Conservation (phyloP, 2,888 invertebrate species). For the Suillia variegata region DNA sequence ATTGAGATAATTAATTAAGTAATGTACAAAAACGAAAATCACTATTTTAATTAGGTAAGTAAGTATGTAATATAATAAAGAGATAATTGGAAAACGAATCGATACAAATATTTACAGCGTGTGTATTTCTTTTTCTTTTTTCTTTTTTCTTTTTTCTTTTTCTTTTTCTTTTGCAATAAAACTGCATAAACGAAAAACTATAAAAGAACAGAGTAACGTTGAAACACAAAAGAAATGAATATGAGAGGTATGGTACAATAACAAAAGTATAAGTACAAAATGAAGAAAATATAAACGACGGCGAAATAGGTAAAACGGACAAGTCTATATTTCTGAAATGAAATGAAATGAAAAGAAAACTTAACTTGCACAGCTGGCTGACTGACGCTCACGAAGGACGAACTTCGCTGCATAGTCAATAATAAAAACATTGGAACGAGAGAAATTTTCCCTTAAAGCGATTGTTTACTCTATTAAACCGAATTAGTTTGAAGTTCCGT, state of each 20-base stretch:
- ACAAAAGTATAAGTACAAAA: conserved; percentile 24
- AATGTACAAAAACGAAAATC: conserved; percentile 23
- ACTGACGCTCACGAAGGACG: no score
- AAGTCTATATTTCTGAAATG: conserved; percentile 12
- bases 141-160: conserved; percentile 12
- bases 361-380: no score
- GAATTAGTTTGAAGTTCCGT: no score
- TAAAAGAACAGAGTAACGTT: conserved; percentile 26
- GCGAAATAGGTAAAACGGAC: conserved; percentile 18
- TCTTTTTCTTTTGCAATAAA: conserved; percentile 8
- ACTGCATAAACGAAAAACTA: conserved; percentile 23
- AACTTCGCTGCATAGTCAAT: no score
- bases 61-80: no score
- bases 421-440: no score
- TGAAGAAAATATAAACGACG: conserved; percentile 18
- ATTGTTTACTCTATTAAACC: no score
- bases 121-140: conserved; percentile 17
- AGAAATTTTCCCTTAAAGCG: no score
- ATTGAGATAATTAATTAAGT: conserved; percentile 17
- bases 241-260: conserved; percentile 17
- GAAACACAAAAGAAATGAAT: conserved; percentile 35
- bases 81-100: conserved; percentile 8
- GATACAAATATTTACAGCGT: conserved; percentile 28
- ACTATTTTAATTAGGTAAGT: no score
- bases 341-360: no score